Evolutionary conservation across 2,113 vertebrate species (phyloP), one percentile per base, ranked within the genome.

Genomic region (Protobothrops flavoviridis): DNA sequence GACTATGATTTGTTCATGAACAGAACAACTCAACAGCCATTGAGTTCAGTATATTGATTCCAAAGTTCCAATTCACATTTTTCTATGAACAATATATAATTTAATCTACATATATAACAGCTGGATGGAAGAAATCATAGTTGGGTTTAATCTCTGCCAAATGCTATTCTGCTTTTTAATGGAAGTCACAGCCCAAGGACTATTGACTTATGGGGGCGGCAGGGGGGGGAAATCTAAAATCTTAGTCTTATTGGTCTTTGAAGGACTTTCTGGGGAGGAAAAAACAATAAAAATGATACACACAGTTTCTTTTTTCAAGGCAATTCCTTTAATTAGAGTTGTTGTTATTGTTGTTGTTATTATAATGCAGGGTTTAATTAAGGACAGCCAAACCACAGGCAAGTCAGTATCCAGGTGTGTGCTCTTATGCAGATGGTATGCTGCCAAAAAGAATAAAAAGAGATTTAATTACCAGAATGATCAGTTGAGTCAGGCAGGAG

Each of bases 301-400:
- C 81, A 0, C 53, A 94, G 93, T 91, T 95, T 94, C 50, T 81
- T 95, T 39, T 87, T 95, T 61, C 89, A 93, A 94, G 92, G 93
- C 90, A 94, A 45, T 95, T 95, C 93, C 93, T 95, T 94, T 97
- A 94, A 95, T 96, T 97, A 91, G 94, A 97, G 93, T 91, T 95
- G 92, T 81, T 81, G 0, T 64, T 64, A 29, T 81, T 81, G 17
- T 20, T 81, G 17, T 81, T 81, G 0, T 39, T 81, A 39, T 93
- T 96, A 39, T 95, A 97, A 95, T 96, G 85, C 57, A 95, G 94
- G 94, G 89, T 95, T 97, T 96, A 97, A 96, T 97, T 95, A 97
- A 97, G 96, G 95, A 94, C 92, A 96, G 86, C 53, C 95, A 95
- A 96, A 93, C 3, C 93, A 91, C 93, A 96, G 94, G 85, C 95